A percentile compares a stretch with the other conserved stretches of the same genome.
These are phyloP conservation scores for Notodonta ziczac DNA, from an alignment of 2,888 invertebrate species.

Conservation along the genomic window DNA sequence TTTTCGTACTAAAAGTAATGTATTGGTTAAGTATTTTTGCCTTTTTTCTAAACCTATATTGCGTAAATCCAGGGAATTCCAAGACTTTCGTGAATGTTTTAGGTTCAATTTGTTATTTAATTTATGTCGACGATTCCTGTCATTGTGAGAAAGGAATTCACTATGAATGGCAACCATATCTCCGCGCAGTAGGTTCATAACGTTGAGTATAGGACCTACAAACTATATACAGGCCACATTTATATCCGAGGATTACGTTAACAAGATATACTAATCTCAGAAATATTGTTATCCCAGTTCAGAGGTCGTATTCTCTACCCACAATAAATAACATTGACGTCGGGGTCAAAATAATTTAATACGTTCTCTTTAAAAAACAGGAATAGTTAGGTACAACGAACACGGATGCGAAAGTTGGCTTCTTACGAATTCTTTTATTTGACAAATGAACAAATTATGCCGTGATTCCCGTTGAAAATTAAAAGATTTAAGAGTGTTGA, in stretches of 20 bases:
- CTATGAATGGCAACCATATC: too few species aligned
- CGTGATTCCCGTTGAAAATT: background rate
- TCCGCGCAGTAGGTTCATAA: too few species aligned
- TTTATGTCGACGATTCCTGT: background rate
- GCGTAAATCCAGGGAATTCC: too few species aligned
- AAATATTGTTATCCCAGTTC: constrained; percentile 44
- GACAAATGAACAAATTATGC: constrained; percentile 18
- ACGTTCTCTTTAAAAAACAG: constrained; percentile 52
- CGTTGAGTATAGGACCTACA: background rate
- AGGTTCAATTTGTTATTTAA: background rate
- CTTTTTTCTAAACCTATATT: too few species aligned
- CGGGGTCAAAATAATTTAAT: constrained; percentile 57
- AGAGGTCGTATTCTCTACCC: constrained; percentile 38
- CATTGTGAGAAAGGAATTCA: too few species aligned
- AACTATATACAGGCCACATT: background rate
- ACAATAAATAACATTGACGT: constrained; percentile 61
- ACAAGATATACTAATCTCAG: constrained; percentile 34
- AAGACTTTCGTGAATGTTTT: too few species aligned
- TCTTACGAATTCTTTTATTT: constrained; percentile 31
- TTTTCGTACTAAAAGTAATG: too few species aligned
- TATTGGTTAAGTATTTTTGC: too few species aligned
- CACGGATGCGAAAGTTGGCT: constrained; percentile 25
- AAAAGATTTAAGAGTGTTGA: constrained; percentile 3
- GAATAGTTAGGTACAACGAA: constrained; percentile 25
- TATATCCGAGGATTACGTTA: constrained; percentile 31